A percentile compares a stretch with the other conserved stretches of the same genome.
These are phyloP conservation scores for Vanessa tameamea DNA, from an alignment of 1,140 invertebrate species.

Conservation along the genomic window DNA sequence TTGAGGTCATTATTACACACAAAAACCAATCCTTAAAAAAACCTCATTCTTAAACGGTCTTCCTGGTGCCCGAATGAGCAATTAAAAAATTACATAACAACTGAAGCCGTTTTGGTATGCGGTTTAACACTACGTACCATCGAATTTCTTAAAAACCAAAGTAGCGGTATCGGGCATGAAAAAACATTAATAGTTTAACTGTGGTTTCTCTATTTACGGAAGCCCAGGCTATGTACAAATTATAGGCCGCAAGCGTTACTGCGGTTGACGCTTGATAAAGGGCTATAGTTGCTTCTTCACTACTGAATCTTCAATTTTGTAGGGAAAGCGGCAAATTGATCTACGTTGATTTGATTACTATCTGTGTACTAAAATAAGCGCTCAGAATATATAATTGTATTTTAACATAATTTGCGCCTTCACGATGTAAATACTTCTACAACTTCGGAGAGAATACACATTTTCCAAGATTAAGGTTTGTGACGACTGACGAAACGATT, in stretches of 20 bases:
- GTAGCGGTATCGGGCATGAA: slow-evolving; percentile 53
- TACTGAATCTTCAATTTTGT: slow-evolving; percentile 26
- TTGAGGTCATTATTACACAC: no score
- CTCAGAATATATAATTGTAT: no score
- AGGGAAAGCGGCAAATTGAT: slow-evolving; percentile 31
- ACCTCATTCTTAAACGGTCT: no score
- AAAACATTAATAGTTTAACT: slow-evolving; percentile 69
- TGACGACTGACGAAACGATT: no score
- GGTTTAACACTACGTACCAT: slow-evolving; percentile 41
- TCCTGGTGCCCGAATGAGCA: no score
- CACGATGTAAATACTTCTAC: no score
- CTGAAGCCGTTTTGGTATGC: slow-evolving; percentile 38
- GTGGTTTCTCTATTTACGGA: slow-evolving; percentile 78
- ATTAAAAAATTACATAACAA: slow-evolving; percentile 4
- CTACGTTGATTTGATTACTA: slow-evolving; percentile 19
- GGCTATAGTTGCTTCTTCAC: slow-evolving; percentile 33
- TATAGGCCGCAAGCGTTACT: slow-evolving; percentile 62
- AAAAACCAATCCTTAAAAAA: no score
- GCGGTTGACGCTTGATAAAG: slow-evolving; percentile 56
- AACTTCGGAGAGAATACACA: no score
- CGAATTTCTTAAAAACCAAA: slow-evolving; percentile 44
- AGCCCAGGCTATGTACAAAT: slow-evolving; percentile 63
- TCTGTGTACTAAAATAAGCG: slow-evolving; percentile 10
- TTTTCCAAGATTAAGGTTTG: no score
- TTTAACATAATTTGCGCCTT: no score